These are phyloP conservation scores for Lysandra bellargus DNA, from an alignment of 2,888 invertebrate species.

Conservation along the genomic window DNA sequence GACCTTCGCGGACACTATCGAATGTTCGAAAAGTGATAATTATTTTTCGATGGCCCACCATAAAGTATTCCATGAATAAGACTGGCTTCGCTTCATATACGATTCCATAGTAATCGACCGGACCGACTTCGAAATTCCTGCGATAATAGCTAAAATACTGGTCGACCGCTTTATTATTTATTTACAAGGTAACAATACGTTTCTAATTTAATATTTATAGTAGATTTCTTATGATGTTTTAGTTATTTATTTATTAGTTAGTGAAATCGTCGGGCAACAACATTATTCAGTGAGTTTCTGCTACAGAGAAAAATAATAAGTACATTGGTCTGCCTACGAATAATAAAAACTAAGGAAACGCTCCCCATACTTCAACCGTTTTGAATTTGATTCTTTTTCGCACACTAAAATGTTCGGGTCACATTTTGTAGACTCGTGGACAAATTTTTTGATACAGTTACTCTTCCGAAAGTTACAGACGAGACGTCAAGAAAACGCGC, in stretches of 20 bases:
- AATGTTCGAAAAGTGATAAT: neutral
- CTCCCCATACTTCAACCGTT: too few relatives aligned
- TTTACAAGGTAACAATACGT: slow-evolving; percentile 14
- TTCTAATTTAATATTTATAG: neutral
- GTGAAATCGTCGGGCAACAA: neutral
- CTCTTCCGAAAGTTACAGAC: too few relatives aligned
- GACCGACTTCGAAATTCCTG: slow-evolving; percentile 1
- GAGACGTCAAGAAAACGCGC: too few relatives aligned
- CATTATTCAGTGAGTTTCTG: neutral
- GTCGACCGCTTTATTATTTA: slow-evolving; percentile 1
- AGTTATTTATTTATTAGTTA: neutral
- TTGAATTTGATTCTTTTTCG: too few relatives aligned
- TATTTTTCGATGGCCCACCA: slow-evolving; percentile 21
- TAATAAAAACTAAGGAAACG: too few relatives aligned
- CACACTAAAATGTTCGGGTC: too few relatives aligned
- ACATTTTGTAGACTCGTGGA: too few relatives aligned
- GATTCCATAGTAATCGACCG: slow-evolving; percentile 14
- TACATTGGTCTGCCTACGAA: too few relatives aligned
- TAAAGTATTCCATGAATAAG: slow-evolving; percentile 27
- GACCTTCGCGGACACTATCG: neutral
- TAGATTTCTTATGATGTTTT: neutral
- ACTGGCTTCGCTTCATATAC: slow-evolving; percentile 2
- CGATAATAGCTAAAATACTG: slow-evolving; percentile 26
- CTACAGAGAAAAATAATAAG: too few relatives aligned
- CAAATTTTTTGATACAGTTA: too few relatives aligned